Conservation (phyloP, 2,888 invertebrate genomes). For the Melanophora roralis region DNA sequence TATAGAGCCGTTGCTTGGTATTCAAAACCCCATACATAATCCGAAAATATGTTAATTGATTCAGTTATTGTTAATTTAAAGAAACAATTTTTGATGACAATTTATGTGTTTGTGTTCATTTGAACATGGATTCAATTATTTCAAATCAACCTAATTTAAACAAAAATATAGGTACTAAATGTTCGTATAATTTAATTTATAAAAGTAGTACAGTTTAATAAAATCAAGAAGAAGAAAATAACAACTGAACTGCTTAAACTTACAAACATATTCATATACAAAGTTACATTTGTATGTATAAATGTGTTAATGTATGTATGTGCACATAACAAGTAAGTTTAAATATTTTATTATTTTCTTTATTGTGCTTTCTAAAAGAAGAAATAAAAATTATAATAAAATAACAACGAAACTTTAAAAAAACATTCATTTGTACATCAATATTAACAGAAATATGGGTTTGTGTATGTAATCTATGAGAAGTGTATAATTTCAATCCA, state of each 20-base stretch:
- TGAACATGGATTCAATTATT: constrained; percentile 8
- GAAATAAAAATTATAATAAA: constrained; percentile 45
- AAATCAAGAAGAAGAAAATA: constrained; percentile 4
- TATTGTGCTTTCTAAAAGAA: constrained; percentile 57
- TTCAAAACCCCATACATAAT: no score
- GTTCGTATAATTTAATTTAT: constrained; percentile 40
- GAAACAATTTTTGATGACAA: background rate
- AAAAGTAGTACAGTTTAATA: constrained; percentile 57
- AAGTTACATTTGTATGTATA: background rate
- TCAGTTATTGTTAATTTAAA: constrained; percentile 1
- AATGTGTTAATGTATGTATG: background rate
- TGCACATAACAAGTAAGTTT: constrained; percentile 20
- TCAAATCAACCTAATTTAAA: constrained; percentile 39
- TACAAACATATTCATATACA: no score
- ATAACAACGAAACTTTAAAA: constrained; percentile 51
- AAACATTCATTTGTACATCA: background rate
- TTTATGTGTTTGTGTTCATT: background rate
- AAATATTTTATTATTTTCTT: constrained; percentile 31
- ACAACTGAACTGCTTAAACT: background rate
- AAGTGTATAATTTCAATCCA: constrained; percentile 50
- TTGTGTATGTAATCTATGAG: background rate
- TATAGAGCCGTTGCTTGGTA: no score
- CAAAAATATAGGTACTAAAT: constrained; percentile 19
- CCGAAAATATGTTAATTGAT: background rate
- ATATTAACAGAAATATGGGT: background rate